Base-by-base conservation (phyloP, 1,140 invertebrate genomes). In the Leptinotarsa undecemlineata region DNA sequence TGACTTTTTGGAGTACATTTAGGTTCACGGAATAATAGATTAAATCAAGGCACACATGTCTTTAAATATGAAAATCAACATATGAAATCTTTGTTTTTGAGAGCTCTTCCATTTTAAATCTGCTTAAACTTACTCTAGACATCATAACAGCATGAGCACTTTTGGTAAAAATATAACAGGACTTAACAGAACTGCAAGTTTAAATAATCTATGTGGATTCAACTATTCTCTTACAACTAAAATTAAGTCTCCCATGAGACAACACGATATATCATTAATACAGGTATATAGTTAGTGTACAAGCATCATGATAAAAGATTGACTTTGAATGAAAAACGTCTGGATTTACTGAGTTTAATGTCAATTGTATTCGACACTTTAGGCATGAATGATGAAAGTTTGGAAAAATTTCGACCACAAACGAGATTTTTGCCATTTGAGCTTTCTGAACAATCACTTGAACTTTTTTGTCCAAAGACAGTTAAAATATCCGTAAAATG, bases 121-220 rank as follows among this genome's bases (percentile, higher is more conserved):
- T n/a, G 14, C 21, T 64, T 64, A 33, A 17, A 48, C 71, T 63
- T 72, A 72, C 68, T 75, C 51, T 68, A 73, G 71, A 77, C 75
- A 86, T 86, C 76, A 79, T 83, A 87, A 88, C 87, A 88, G 88
- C 88, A 86, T 88, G 88, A 89, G 88, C 88, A 89, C 88, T 89
- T 89, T 88, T 88, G 88, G 88, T 89, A 88, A 88, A 88, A 88
- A 87, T 86, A 87, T 87, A 77, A 72, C 71, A 72, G 51, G 75
- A 79, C 72, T 76, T 78, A 68, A 78, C 71, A 79, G 78, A 79
- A 76, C 74, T 79, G 78, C 78, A 73, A 79, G 75, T 72, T 74
- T 72, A 70, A 60, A 77, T 74, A 13, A 48, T 69, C 69, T 71
- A 74, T 74, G 71, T 79, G 72, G 72, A 74, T 74, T 60, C 74